Base-by-base conservation (phyloP, 2,113 vertebrate genomes). In the Leptobrachium ailaonicum region DNA sequence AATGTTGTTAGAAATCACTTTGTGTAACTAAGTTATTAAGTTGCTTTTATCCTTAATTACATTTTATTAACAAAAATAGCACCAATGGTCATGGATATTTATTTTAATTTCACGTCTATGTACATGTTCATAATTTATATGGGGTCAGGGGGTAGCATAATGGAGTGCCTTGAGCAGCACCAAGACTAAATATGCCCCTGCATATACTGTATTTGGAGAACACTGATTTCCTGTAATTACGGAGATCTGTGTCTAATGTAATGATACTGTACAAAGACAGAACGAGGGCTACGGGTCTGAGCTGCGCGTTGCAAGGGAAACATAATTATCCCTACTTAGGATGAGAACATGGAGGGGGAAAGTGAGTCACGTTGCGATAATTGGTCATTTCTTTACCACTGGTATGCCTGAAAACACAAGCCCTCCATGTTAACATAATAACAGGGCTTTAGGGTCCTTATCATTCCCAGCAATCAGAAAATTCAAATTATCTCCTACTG, bases 361-460 rank as follows among this genome's bases (percentile, higher is more conserved):
- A 42, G 41, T 68, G 66, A 68, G 42, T 11, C 66, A 43, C 66
- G 14, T 9, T 8, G 20, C 12, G 41, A 68, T 12, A 68, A 43
- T 68, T 68, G 66, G 41, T 68, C 66, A 68, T 68, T 68, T 68
- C 66, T 13, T 68, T 13, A 43, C 4, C 40, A 2, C 63, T 68
- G 3, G 12, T 8, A 68, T 41, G 32, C 32, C 66, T 13, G 62
- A 9, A 64, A 14, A 12, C 56, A 12, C 56, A 60, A 8, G 8
- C 47, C 47, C 8, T 7, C 56, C 3, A 64, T 6, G n/a, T 64
- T 40, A 20, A n/a, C 62, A 40, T 4, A 64, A 64, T 10, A 64
- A 64, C 62, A 60, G 3, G 56, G 56, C 9, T 40, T 32, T 32
- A 32, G 20, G 20, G 20, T 32, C 20, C 20, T 32, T 32, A 20